phyloP scores from a whole-genome alignment of 2,797 vertebrate species.

The Cottoperca gobio region DNA sequence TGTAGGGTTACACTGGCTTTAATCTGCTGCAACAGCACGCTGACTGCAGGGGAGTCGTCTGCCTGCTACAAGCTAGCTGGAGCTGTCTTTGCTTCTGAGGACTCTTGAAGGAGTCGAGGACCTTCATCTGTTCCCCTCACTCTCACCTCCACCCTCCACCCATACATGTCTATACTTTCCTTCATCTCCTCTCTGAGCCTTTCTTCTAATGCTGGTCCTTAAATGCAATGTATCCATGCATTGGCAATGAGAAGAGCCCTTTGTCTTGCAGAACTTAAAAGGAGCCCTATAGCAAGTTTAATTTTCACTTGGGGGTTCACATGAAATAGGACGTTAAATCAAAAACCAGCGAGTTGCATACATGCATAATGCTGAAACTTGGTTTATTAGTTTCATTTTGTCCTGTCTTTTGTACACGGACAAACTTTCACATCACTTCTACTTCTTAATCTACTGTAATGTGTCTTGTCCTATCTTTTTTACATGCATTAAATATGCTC shows the following conservation, averaged over 20 bases:
- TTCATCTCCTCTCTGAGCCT: not conserved
- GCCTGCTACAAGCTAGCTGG: constrained; percentile 17
- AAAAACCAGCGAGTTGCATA: not conserved
- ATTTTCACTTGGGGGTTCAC: constrained; percentile 2
- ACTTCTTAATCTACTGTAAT: not conserved
- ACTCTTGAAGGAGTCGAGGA: constrained; percentile 35
- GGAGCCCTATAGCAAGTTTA: not conserved
- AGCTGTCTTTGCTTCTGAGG: constrained; percentile 35
- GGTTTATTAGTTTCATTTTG: not conserved
- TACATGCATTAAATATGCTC: not conserved
- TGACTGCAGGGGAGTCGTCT: constrained; percentile 20
- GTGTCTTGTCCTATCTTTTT: not conserved
- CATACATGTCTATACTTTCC: not conserved
- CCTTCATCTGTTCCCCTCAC: not conserved
- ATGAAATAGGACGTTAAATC: constrained; percentile 17
- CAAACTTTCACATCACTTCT: constrained; percentile 10
- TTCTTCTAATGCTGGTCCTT: constrained; percentile 24
- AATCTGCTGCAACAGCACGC: constrained; percentile 22
- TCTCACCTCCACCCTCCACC: constrained; percentile 10
- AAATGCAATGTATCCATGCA: not conserved
- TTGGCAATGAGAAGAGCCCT: constrained; percentile 1
- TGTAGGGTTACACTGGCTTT: constrained; percentile 46
- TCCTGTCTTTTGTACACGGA: not conserved
- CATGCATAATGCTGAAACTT: not conserved
- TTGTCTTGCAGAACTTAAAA: constrained; percentile 34